A percentile compares a stretch with the other conserved stretches of the same genome.
Evolutionary conservation across 2,888 invertebrate genomes (phyloP).

Genomic region (Hirtodrosophila confusa): DNA sequence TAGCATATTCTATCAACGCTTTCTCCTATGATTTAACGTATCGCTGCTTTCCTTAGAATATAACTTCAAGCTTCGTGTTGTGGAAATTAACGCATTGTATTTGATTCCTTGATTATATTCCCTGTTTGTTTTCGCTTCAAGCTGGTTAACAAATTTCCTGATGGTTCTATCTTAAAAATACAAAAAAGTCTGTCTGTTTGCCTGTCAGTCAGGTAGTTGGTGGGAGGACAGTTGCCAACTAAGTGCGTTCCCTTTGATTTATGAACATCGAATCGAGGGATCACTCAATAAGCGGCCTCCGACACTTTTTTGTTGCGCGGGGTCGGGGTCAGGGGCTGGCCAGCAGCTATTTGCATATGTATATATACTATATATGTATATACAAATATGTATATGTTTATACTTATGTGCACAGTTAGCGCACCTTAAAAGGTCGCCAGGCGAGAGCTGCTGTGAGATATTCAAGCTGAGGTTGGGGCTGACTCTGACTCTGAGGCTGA

Average conservation of each 20-base stretch:
- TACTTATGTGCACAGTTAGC: constrained; percentile 47
- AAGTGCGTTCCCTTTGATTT: constrained; percentile 57
- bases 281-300: constrained; percentile 66
- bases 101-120: constrained; percentile 18
- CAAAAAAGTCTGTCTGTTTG: neutral
- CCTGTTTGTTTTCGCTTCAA: constrained; percentile 7
- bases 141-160: constrained; percentile 23
- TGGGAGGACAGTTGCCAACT: constrained; percentile 12
- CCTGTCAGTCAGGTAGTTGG: constrained; percentile 10
- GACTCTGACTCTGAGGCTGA: too few relatives aligned
- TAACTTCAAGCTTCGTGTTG: constrained; percentile 1
- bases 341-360: constrained; percentile 59
- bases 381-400: constrained; percentile 4
- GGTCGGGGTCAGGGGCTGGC: constrained; percentile 21
- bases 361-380: constrained; percentile 4
- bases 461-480: neutral
- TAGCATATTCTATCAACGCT: too few relatives aligned
- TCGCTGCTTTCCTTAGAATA: neutral
- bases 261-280: constrained; percentile 53
- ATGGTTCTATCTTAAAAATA: constrained; percentile 8
- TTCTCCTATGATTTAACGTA: too few relatives aligned
- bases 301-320: constrained; percentile 23
- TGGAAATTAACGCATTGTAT: constrained; percentile 3
- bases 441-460: constrained; percentile 16
- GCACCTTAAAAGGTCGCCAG: constrained; percentile 52